Base-by-base conservation (phyloP, 1,140 invertebrate genomes). In the Zaprionus inermis region DNA sequence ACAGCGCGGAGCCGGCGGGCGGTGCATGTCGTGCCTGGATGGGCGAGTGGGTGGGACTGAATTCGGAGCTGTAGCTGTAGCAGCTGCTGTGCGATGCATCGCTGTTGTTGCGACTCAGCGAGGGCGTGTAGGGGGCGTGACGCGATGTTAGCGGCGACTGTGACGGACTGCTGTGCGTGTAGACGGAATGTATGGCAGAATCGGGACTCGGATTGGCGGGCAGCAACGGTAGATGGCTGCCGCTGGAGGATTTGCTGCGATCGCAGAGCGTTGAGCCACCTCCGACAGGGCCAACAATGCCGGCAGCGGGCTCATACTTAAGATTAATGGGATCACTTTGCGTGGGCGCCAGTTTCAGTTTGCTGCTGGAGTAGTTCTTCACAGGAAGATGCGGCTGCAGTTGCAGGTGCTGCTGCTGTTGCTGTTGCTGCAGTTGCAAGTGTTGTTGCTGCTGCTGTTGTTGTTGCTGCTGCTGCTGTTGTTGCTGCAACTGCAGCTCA, bases 101-200 rank as follows among this genome's bases (percentile, higher is more conserved):
- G 61, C 96, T 97, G 93, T 98, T 98, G 92, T 97, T 98, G 30
- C 97, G 94, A 20, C 96, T 96, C 74, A 98, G 92, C 12, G 96
- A 96, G 18, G 97, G 97, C 24, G 97, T 97, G 69, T 97, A 94
- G 12, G 94, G 94, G 56, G 95, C 94, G 86, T 97, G 97, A 4
- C 97, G 94, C n/a, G 96, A 96, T 11, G 96, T 96, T 9, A 97
- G 94, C 2, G 97, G 97, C 81, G 95, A 96, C 77, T 97, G 97
- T 63, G 96, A 97, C 20, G 97, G 97, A 68, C 96, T 97, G 92
- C 94, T 94, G 73, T 94, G 94, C 57, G 94, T 94, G 86, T 97
- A 97, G 78, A 96, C 97, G 74, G 96, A 97, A 93, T 97, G 97
- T 80, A 97, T 96, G 71, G 96, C 97, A 41, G 96, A 97, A 91